A percentile compares a stretch with the other conserved stretches of the same genome.
Conservation (phyloP, 2,888 invertebrate species). For the Coleophora flavipennella region DNA sequence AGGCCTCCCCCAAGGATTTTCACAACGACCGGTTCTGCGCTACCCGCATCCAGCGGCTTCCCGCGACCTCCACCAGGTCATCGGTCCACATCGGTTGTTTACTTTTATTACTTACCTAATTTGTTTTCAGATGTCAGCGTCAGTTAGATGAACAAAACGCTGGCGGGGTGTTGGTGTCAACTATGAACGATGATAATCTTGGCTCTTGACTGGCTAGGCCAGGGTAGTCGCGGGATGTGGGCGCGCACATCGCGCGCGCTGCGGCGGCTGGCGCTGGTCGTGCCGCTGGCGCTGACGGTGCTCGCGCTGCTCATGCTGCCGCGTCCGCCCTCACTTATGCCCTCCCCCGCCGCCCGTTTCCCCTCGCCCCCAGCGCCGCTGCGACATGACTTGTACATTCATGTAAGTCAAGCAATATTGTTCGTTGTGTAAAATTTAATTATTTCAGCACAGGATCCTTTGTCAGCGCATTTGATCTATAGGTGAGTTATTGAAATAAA, state of each 20-base stretch:
- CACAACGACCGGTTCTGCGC: no score
- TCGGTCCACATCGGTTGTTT: no score
- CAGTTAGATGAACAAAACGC: slow-evolving; percentile 3
- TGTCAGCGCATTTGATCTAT: no score
- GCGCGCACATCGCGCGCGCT: slow-evolving; percentile 53
- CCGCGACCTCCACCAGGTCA: no score
- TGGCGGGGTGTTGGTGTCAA: slow-evolving; percentile 5
- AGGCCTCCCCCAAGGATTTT: no score
- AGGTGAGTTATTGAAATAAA: no score
- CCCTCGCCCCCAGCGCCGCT: slow-evolving; percentile 22
- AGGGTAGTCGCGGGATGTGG: slow-evolving; percentile 33
- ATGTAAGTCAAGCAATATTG: no score
- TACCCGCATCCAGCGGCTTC: no score
- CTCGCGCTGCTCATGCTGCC: slow-evolving; percentile 65
- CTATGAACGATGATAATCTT: slow-evolving; percentile 14
- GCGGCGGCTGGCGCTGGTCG: slow-evolving; percentile 59
- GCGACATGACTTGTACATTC: slow-evolving; percentile 27
- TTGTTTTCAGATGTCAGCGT: slow-evolving; percentile 12
- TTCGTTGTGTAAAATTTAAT: no score
- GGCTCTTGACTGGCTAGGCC: slow-evolving; percentile 14
- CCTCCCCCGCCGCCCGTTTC: slow-evolving; percentile 22
- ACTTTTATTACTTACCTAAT: not conserved
- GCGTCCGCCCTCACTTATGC: slow-evolving; percentile 43
- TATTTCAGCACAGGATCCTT: no score
- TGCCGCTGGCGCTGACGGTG: slow-evolving; percentile 66